Percentiles rank a stretch among this genome's conserved stretches.
phyloP scores from a whole-genome alignment of 2,888 invertebrate genomes.

The Xestia sexstrigata region DNA sequence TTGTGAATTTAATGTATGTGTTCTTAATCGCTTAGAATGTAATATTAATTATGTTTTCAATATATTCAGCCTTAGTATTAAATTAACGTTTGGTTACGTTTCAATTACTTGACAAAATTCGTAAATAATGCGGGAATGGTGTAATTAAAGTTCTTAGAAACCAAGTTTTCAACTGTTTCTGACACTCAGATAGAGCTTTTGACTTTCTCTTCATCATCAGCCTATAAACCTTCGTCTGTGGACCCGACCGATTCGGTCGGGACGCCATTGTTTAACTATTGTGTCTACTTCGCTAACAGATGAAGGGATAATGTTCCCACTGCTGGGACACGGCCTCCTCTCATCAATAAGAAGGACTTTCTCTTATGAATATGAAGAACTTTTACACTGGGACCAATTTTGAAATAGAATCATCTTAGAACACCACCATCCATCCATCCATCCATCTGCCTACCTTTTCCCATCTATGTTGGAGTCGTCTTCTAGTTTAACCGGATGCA shows the following conservation, averaged over 20 bases:
- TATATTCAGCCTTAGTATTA: not conserved
- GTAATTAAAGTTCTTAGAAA: not conserved
- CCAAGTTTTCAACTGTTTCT: not conserved
- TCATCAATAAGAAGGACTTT: too few species aligned
- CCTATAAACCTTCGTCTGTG: too few species aligned
- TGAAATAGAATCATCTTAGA: not conserved
- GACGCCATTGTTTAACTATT: too few species aligned
- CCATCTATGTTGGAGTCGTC: too few species aligned
- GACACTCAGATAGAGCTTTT: not conserved
- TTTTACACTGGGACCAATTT: not conserved
- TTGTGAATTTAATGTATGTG: conserved; percentile 32
- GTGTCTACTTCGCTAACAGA: too few species aligned
- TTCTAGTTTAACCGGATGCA: too few species aligned
- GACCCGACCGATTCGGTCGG: too few species aligned
- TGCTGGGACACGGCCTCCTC: too few species aligned
- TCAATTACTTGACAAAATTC: conserved; percentile 12
- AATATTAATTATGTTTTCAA: conserved; percentile 33
- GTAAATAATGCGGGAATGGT: not conserved
- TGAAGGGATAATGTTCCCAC: too few species aligned
- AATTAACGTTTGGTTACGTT: not conserved
- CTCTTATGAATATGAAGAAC: not conserved
- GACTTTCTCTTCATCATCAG: not conserved
- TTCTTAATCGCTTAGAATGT: conserved; percentile 15
- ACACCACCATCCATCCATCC: too few species aligned
- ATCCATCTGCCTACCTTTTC: too few species aligned